These are phyloP conservation scores for Plutomurus gul DNA, from an alignment of 1,140 invertebrate species.

Conservation along the genomic window DNA sequence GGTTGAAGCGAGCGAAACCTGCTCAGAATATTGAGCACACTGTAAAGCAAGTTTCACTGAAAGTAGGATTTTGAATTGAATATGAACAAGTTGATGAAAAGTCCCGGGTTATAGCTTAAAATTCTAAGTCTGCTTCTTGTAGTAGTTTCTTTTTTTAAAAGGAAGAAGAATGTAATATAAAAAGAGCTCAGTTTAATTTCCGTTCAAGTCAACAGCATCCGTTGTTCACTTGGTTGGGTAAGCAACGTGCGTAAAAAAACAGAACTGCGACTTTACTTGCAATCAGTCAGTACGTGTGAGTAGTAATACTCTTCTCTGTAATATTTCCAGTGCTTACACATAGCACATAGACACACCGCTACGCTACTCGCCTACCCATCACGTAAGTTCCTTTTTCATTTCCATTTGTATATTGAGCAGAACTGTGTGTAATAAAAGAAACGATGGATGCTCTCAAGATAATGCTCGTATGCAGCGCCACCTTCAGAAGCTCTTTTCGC, in stretches of 20 bases:
- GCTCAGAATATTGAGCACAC: background rate
- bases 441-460: background rate
- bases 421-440: background rate
- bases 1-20: too few species aligned
- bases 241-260: background rate
- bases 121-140: background rate
- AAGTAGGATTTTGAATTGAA: background rate
- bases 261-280: background rate
- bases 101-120: background rate
- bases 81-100: background rate
- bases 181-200: slow-evolving; percentile 24
- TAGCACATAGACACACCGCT: too few species aligned
- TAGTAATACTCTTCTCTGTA: too few species aligned
- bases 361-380: background rate
- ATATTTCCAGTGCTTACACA: too few species aligned
- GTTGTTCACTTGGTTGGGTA: background rate
- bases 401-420: too few species aligned
- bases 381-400: slow-evolving; percentile 15
- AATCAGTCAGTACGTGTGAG: too few species aligned
- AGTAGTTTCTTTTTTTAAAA: background rate
- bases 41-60: background rate
- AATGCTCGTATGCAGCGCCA: background rate
- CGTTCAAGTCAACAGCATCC: slow-evolving; percentile 25
- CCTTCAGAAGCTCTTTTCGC: too few species aligned
- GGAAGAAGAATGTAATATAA: background rate